These are phyloP conservation scores for Calephelis perditalis DNA, from an alignment of 2,888 invertebrate genomes.

Conservation along the genomic window DNA sequence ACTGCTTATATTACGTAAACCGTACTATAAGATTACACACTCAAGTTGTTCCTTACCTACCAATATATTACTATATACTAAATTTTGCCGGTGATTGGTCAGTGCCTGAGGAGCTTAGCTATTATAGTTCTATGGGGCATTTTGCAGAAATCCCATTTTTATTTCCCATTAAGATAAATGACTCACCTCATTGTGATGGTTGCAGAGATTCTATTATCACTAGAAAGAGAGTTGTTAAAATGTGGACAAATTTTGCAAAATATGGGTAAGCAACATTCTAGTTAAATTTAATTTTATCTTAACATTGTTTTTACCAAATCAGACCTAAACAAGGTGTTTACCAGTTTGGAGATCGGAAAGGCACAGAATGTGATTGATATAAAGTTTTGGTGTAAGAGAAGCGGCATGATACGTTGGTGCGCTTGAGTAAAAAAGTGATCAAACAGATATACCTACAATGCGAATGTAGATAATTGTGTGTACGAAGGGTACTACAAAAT, in stretches of 20 bases:
- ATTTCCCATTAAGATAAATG: slow-evolving; percentile 45
- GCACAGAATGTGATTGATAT: no score
- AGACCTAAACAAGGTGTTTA: no score
- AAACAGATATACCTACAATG: no score
- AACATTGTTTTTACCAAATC: no score
- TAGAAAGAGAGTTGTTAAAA: slow-evolving; percentile 52
- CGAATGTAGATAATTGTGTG: no score
- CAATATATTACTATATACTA: slow-evolving; percentile 61
- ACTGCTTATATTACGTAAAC: slow-evolving; percentile 60
- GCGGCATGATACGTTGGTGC: no score
- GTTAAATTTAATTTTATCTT: not conserved
- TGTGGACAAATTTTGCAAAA: slow-evolving; percentile 76
- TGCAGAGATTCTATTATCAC: slow-evolving; percentile 55
- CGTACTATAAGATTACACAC: slow-evolving; percentile 58
- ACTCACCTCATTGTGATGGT: slow-evolving; percentile 44
- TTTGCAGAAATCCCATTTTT: slow-evolving; percentile 59
- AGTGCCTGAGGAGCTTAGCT: slow-evolving; percentile 43
- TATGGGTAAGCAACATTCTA: slow-evolving; percentile 49
- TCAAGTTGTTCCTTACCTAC: slow-evolving; percentile 46
- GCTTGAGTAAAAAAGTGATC: no score
- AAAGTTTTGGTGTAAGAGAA: no score
- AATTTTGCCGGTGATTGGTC: slow-evolving; percentile 58
- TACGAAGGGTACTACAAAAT: no score
- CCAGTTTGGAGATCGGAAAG: no score
- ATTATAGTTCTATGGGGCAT: slow-evolving; percentile 57